Evolutionary conservation across 2,888 invertebrate species (phyloP).

Genomic region (Microdon myrmicae): DNA sequence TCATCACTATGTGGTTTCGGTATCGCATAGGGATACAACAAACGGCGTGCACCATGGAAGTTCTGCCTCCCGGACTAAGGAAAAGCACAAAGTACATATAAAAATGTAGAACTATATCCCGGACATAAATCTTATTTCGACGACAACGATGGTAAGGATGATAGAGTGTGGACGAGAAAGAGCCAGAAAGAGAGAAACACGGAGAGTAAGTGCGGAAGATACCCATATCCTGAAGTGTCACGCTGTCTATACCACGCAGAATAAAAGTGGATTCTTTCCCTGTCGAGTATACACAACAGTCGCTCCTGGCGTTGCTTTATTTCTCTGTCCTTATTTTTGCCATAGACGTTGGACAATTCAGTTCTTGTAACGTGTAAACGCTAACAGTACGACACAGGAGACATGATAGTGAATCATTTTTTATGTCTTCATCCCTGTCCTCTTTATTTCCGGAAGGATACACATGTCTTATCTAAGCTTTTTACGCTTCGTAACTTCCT

Average conservation of each 20-base stretch:
- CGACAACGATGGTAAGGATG: slow-evolving; percentile 41
- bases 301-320: slow-evolving; percentile 4
- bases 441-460: slow-evolving; percentile 52
- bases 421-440: slow-evolving; percentile 7
- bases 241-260: slow-evolving; percentile 13
- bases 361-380: too few relatives aligned
- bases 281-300: slow-evolving; percentile 42
- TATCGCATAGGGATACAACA: too few relatives aligned
- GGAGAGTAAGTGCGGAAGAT: too few relatives aligned
- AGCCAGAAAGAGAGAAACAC: too few relatives aligned
- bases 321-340: slow-evolving; percentile 20
- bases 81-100: slow-evolving; percentile 35
- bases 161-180: too few relatives aligned
- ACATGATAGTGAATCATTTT: slow-evolving; percentile 8
- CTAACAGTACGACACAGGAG: too few relatives aligned
- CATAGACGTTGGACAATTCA: slow-evolving; percentile 17
- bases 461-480: slow-evolving; percentile 53
- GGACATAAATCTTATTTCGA: slow-evolving; percentile 51
- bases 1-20: neutral
- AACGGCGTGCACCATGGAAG: slow-evolving; percentile 1
- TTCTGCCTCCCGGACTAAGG: slow-evolving; percentile 1
- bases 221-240: slow-evolving; percentile 37
- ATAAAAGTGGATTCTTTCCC: slow-evolving; percentile 31
- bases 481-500: slow-evolving; percentile 49
- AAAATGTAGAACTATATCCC: slow-evolving; percentile 38